Conservation (phyloP, 2,888 invertebrate genomes). For the Netelia inedita region DNA sequence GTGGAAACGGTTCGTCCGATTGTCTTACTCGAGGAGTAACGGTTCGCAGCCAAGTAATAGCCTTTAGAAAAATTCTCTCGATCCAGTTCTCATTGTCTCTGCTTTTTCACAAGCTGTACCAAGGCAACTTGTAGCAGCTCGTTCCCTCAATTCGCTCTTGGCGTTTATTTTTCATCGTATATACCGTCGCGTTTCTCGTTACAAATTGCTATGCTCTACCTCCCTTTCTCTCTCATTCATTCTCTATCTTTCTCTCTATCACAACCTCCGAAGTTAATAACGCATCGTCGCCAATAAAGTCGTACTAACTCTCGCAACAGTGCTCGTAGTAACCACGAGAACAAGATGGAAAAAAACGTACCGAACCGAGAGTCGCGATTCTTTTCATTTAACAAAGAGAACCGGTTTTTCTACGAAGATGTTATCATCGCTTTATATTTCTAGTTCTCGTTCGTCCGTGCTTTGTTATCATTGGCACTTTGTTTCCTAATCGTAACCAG, state of each 20-base stretch:
- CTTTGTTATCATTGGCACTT: neutral
- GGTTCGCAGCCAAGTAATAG: constrained; percentile 42
- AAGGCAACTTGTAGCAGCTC: constrained; percentile 17
- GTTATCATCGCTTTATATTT: constrained; percentile 7
- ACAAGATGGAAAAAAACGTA: neutral
- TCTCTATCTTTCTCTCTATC: too few relatives aligned
- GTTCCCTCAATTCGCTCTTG: constrained; percentile 12
- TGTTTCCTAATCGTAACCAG: neutral
- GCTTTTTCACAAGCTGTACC: constrained; percentile 25
- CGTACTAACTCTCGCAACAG: neutral
- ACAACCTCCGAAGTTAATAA: constrained; percentile 37
- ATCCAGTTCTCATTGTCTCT: constrained; percentile 34
- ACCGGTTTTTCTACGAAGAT: neutral
- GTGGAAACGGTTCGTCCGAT: constrained; percentile 45
- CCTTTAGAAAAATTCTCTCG: constrained; percentile 49
- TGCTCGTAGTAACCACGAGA: neutral
- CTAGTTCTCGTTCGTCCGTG: neutral
- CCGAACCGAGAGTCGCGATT: neutral
- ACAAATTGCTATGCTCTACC: constrained; percentile 34
- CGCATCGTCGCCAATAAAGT: constrained; percentile 12
- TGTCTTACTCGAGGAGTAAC: constrained; percentile 33
- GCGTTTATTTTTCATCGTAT: constrained; percentile 31
- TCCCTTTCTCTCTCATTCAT: neutral
- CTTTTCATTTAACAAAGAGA: constrained; percentile 8
- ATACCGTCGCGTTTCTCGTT: neutral